Evolutionary conservation across 2,113 vertebrate genomes (phyloP).

Genomic region (Sphyrna mokarran): DNA sequence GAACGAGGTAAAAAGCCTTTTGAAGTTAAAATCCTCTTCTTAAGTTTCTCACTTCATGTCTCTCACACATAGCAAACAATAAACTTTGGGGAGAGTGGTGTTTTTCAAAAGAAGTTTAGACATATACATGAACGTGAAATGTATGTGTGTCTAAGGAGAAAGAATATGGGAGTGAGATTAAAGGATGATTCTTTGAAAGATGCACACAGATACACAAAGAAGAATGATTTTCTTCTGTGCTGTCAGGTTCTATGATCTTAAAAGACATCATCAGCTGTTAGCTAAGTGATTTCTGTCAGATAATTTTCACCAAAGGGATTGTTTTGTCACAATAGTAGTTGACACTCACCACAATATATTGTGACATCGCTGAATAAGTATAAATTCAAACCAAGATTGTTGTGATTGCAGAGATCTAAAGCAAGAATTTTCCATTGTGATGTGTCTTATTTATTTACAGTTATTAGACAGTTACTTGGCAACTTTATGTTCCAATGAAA

Average conservation of each 20-base stretch:
- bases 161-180: neutral
- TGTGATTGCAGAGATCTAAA: too few species aligned
- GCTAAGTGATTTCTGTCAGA: too few species aligned
- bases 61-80: neutral
- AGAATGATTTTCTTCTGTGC: neutral
- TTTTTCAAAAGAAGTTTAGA: neutral
- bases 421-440: neutral
- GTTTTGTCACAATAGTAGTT: neutral
- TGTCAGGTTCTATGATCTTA: neutral
- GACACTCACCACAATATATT: neutral
- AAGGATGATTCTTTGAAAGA: neutral
- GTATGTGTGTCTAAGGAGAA: neutral
- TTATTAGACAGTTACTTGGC: neutral
- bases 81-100: neutral
- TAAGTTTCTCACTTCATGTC: neutral
- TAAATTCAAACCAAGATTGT: constrained; percentile 18
- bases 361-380: neutral
- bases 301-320: neutral
- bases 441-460: constrained; percentile 18
- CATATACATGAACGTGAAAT: neutral
- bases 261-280: neutral
- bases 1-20: neutral
- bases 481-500: neutral
- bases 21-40: neutral
- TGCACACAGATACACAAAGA: too few species aligned